phyloP scores from a whole-genome alignment of 2,797 vertebrate species.

The Bradypodion pumilum region DNA sequence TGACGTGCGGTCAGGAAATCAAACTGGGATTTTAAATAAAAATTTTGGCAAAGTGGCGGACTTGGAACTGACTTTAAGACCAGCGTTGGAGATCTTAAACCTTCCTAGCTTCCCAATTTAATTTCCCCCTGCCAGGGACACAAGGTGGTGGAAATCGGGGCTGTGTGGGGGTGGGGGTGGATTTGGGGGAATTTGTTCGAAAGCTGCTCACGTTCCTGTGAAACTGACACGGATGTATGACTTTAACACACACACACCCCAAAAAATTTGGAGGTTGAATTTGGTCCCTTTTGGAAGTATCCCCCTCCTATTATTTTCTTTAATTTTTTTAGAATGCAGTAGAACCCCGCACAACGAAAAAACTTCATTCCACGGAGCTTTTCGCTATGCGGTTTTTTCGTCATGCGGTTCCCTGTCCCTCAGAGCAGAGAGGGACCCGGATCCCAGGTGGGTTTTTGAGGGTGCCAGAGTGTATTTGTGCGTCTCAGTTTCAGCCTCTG shows the following conservation, averaged over 20 bases:
- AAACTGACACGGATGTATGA: constrained; percentile 1
- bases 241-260: not conserved
- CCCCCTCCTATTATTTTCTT: no score
- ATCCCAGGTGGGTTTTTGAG: not conserved
- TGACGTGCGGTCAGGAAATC: not conserved
- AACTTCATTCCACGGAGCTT: no score
- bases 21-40: no score
- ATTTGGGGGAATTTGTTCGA: constrained; percentile 10
- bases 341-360: no score
- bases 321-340: no score
- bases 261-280: not conserved
- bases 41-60: no score
- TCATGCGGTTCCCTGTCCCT: no score
- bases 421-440: not conserved
- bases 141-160: not conserved
- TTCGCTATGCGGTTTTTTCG: no score
- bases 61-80: no score
- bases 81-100: no score
- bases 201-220: constrained; percentile 64
- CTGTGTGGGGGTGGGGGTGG: not conserved
- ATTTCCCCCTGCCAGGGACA: not conserved
- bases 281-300: not conserved
- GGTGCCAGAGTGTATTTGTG: not conserved
- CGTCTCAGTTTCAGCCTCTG: not conserved
- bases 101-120: not conserved